These are phyloP conservation scores for Coreoperca whiteheadi DNA, from an alignment of 2,113 vertebrate genomes.

Conservation along the genomic window DNA sequence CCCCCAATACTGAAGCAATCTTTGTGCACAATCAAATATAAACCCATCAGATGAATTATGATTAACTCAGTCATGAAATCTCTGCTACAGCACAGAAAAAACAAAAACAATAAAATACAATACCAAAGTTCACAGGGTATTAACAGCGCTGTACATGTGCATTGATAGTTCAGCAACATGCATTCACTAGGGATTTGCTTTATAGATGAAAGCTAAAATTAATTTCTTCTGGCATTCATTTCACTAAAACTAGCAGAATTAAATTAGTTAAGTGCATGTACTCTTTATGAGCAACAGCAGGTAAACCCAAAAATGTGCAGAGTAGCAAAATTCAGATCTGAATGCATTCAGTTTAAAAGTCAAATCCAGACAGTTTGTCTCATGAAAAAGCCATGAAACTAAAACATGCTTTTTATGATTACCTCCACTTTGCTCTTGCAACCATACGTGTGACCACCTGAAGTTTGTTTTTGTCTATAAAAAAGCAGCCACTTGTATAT, in stretches of 20 bases:
- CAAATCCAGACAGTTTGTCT: not conserved
- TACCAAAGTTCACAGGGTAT: not conserved
- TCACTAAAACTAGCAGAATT: not conserved
- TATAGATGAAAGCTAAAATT: not conserved
- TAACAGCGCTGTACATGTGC: not conserved
- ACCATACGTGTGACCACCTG: not conserved
- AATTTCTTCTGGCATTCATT: not conserved
- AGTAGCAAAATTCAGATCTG: not conserved
- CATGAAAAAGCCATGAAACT: not conserved
- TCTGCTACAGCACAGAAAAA: not conserved
- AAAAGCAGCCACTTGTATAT: too few relatives aligned
- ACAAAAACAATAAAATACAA: not conserved
- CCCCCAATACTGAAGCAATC: not conserved
- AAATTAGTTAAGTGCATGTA: not conserved
- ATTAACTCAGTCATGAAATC: conserved; percentile 8
- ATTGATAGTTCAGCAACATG: not conserved
- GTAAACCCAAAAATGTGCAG: not conserved
- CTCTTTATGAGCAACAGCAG: not conserved
- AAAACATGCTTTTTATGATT: not conserved
- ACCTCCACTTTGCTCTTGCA: not conserved
- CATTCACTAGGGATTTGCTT: not conserved
- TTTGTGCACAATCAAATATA: conserved; percentile 9
- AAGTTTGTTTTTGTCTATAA: not conserved
- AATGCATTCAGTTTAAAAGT: not conserved
- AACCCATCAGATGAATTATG: conserved; percentile 7